Conservation (phyloP, 2,888 invertebrate species). For the Steromphala cineraria region DNA sequence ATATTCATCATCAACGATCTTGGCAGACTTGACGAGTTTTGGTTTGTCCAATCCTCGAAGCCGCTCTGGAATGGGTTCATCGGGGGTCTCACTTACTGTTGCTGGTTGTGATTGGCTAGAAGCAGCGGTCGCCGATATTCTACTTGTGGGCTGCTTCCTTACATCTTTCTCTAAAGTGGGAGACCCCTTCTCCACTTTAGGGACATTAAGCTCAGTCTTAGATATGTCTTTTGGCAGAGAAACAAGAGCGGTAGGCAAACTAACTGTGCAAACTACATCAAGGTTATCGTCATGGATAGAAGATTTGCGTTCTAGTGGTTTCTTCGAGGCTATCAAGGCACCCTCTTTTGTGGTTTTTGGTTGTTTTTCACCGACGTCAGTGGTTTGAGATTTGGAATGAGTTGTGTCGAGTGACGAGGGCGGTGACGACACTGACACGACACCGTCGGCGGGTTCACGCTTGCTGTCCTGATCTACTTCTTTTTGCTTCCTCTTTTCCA, state of each 20-base stretch:
- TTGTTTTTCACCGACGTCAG: background rate
- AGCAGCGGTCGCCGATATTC: background rate
- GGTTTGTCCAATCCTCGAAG: slow-evolving; percentile 30
- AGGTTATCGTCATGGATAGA: slow-evolving; percentile 20
- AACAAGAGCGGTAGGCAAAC: slow-evolving; percentile 45
- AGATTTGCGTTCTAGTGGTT: slow-evolving; percentile 14
- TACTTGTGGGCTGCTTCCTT: background rate
- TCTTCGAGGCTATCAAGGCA: background rate
- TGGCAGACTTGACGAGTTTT: slow-evolving; percentile 29
- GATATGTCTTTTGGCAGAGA: slow-evolving; percentile 53
- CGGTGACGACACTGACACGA: background rate
- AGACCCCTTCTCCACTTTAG: slow-evolving; percentile 49
- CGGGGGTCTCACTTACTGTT: slow-evolving; percentile 56
- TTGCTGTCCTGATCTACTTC: background rate
- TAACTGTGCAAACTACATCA: slow-evolving; percentile 36
- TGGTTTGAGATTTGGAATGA: slow-evolving; percentile 16
- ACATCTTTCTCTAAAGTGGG: slow-evolving; percentile 39
- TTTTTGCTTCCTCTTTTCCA: slow-evolving; percentile 19
- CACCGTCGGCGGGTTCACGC: background rate
- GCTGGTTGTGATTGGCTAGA: background rate
- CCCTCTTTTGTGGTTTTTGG: background rate
- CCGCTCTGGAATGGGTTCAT: slow-evolving; percentile 59
- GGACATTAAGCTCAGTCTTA: slow-evolving; percentile 49
- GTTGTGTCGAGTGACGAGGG: background rate
- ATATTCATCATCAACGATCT: slow-evolving; percentile 40